phyloP scores from a whole-genome alignment of 1,140 invertebrate species.

The Euglossa dilemma region DNA sequence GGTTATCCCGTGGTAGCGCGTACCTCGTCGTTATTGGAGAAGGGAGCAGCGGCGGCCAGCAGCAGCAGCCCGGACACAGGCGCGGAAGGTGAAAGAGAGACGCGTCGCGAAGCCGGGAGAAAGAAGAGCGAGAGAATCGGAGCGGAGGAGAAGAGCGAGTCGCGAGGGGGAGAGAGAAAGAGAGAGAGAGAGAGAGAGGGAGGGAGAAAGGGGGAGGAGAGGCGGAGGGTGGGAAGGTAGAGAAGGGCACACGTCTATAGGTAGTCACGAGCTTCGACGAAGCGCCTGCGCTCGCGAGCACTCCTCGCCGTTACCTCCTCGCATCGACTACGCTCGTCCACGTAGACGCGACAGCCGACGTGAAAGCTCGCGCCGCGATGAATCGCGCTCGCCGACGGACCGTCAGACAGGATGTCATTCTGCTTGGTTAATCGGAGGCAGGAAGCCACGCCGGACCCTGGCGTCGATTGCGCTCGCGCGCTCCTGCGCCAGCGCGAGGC shows the following conservation, averaged over 20 bases:
- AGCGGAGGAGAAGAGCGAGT: slow-evolving; percentile 14
- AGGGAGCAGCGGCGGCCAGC: too few species aligned
- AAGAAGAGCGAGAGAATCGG: slow-evolving; percentile 32
- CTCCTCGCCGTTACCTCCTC: slow-evolving; percentile 53
- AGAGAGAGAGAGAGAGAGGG: not conserved
- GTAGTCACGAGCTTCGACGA: slow-evolving; percentile 63
- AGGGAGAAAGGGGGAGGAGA: not conserved
- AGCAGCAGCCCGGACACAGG: slow-evolving; percentile 1
- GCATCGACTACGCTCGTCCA: slow-evolving; percentile 58
- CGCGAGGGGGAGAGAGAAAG: not conserved
- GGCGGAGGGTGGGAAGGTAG: slow-evolving; percentile 20
- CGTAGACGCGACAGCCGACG: slow-evolving; percentile 54
- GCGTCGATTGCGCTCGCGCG: slow-evolving; percentile 44
- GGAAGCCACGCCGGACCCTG: slow-evolving; percentile 39
- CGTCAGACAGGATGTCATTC: slow-evolving; percentile 47
- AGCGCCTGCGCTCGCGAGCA: slow-evolving; percentile 63
- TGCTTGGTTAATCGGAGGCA: slow-evolving; percentile 42
- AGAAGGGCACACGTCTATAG: slow-evolving; percentile 47
- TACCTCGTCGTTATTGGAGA: slow-evolving; percentile 56
- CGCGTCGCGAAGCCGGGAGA: slow-evolving; percentile 23
- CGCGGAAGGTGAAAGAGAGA: slow-evolving; percentile 41
- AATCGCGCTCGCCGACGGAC: slow-evolving; percentile 50
- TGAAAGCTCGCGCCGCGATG: slow-evolving; percentile 66
- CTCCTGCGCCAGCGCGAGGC: slow-evolving; percentile 44
- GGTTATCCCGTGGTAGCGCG: slow-evolving; percentile 61